phyloP scores from a whole-genome alignment of 1,140 invertebrate genomes.

The Scaptomyza graminum region DNA sequence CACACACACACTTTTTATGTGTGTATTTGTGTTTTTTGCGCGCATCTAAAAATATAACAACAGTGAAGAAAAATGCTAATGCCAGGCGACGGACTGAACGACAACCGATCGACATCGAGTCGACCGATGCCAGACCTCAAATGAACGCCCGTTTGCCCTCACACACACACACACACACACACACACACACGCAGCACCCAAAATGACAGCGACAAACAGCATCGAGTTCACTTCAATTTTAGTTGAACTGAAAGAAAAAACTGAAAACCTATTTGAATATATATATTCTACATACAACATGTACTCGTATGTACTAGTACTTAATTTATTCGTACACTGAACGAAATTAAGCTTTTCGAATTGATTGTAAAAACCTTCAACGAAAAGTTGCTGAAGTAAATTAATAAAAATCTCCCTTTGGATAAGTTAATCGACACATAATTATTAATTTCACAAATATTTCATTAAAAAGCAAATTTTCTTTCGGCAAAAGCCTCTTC shows the following conservation, averaged over 20 bases:
- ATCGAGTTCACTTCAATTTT: conserved; percentile 59
- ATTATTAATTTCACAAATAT: too few relatives aligned
- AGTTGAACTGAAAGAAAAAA: conserved; percentile 41
- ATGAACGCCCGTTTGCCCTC: conserved; percentile 56
- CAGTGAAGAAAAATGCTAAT: conserved; percentile 75
- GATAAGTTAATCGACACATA: too few relatives aligned
- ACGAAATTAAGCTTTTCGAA: neutral
- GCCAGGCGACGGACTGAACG: conserved; percentile 56
- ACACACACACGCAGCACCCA: conserved; percentile 22
- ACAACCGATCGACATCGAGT: conserved; percentile 65
- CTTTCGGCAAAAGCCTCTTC: too few relatives aligned
- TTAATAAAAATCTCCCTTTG: too few relatives aligned
- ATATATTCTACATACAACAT: conserved; percentile 2
- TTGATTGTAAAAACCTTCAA: too few relatives aligned
- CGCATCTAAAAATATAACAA: conserved; percentile 70
- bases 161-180: conserved; percentile 36
- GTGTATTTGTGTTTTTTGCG: conserved; percentile 66
- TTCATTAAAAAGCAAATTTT: too few relatives aligned
- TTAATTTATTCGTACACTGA: conserved; percentile 25
- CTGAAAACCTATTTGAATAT: conserved; percentile 54
- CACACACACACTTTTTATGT: too few relatives aligned
- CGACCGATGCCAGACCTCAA: conserved; percentile 64
- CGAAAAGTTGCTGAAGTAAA: too few relatives aligned
- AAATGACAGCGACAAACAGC: conserved; percentile 59
- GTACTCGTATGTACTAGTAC: conserved; percentile 1